Base-by-base conservation (phyloP, 2,113 vertebrate genomes). In the Halichoeres trimaculatus region DNA sequence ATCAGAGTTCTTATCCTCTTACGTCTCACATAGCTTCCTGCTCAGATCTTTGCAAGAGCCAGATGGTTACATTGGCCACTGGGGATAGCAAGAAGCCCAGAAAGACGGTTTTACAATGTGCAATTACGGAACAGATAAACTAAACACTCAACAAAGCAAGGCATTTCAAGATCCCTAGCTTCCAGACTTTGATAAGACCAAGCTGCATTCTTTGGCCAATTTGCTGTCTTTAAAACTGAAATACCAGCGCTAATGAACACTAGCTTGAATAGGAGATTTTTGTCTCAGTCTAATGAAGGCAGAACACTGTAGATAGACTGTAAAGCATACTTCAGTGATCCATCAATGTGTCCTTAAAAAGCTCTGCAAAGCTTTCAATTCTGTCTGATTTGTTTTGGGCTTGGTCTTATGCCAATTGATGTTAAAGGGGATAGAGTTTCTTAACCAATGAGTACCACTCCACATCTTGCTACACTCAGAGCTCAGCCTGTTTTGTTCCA, bases 31-130 rank as follows among this genome's bases (percentile, higher is more conserved):
- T 84, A 90, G 87, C 87, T 88, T 90, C 86, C 88, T 84, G 84
- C 85, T 89, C 85, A 86, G 85, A 91, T 90, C 90, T 93, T 89
- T 86, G 91, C 72, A n/a, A 88, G 80, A 70, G 76, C 91, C 91
- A 93, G 91, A 93, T 93, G 90, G 89, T 80, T 89, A 84, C 88
- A 86, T 85, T 89, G 90, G 86, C 85, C 88, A 85, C 83, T 88
- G 73, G 90, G 87, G 89, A 93, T 86, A 76, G 65, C 70, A 76
- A 88, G 87, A 80, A 87, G 81, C 84, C 87, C 74, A 63, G 76
- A 86, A 85, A 90, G 84, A 89, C 83, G 77, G 78, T 93, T 92
- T 92, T 90, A 93, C 90, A 89, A 88, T 79, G 83, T 87, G 88
- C 85, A 93, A 92, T 92, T 90, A 93, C 26, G 23, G 75, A 57